A percentile compares a stretch with the other conserved stretches of the same genome.
These are phyloP conservation scores for Thomomys bottae DNA, from an alignment of 2,113 vertebrate genomes.

Conservation along the genomic window DNA sequence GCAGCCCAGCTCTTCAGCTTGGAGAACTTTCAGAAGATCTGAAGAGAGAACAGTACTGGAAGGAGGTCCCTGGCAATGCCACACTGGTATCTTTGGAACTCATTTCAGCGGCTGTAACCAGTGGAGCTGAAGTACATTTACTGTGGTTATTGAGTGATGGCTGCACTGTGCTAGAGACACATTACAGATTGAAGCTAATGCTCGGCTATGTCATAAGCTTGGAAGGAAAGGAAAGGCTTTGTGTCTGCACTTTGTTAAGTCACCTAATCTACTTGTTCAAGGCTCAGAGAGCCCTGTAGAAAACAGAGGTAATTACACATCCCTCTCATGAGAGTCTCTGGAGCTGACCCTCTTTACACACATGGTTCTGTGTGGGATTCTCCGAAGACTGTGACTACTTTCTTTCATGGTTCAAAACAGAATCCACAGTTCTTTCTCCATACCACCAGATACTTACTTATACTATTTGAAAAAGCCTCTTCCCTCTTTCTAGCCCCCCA, in stretches of 20 bases:
- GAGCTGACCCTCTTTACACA: not conserved
- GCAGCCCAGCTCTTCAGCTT: not conserved
- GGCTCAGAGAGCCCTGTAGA: not conserved
- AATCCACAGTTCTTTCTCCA: not conserved
- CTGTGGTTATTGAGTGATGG: not conserved
- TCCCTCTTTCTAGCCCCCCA: not conserved
- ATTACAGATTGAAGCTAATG: not conserved
- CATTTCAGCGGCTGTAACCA: not conserved
- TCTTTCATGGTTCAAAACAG: not conserved
- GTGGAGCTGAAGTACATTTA: not conserved
- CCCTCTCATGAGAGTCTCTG: not conserved
- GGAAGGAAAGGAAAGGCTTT: not conserved
- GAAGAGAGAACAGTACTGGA: not conserved
- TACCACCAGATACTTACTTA: not conserved
- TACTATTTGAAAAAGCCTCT: not conserved
- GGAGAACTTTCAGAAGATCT: conserved; percentile 53
- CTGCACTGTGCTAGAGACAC: not conserved
- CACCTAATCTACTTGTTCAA: not conserved
- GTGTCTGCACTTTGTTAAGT: not conserved
- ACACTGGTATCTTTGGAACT: not conserved
- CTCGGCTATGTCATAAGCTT: not conserved
- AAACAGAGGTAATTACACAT: not conserved
- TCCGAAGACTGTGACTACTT: not conserved
- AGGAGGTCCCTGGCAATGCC: not conserved
- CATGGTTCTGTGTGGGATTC: not conserved